A percentile compares a stretch with the other conserved stretches of the same genome.
Evolutionary conservation across 2,797 vertebrate species (phyloP).

Genomic region (Anguilla pacifica): DNA sequence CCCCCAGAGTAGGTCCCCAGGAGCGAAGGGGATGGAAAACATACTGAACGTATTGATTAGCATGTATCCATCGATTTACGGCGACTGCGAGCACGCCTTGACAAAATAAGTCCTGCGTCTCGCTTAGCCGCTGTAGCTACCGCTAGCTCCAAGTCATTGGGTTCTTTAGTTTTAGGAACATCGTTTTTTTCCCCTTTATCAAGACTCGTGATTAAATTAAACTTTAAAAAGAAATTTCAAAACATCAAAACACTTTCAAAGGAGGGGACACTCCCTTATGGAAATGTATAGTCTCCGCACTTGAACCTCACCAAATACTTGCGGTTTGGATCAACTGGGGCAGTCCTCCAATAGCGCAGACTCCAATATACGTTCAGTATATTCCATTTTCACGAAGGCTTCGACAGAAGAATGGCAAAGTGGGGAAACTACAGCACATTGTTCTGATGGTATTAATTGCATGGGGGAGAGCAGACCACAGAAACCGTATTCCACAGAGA

Average conservation of each 20-base stretch:
- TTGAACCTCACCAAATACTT: not conserved
- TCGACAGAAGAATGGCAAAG: not conserved
- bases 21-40: not conserved
- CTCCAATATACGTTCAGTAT: not conserved
- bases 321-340: not conserved
- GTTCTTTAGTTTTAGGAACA: not conserved
- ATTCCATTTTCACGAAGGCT: not conserved
- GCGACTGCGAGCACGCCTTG: not conserved
- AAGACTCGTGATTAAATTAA: not conserved
- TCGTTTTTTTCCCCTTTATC: not conserved
- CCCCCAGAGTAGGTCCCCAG: not conserved
- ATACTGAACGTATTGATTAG: not conserved
- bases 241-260: not conserved
- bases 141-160: not conserved
- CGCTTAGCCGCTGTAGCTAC: not conserved
- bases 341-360: not conserved
- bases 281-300: not conserved
- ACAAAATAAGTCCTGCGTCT: slow-evolving; percentile 12
- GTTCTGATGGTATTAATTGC: slow-evolving; percentile 36
- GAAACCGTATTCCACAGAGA: slow-evolving; percentile 48
- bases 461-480: not conserved
- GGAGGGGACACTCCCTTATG: not conserved
- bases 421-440: slow-evolving; percentile 8
- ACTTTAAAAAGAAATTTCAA: not conserved
- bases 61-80: not conserved